A percentile compares a stretch with the other conserved stretches of the same genome.
Conservation (phyloP, 2,888 invertebrate genomes). For the Mimas tiliae region DNA sequence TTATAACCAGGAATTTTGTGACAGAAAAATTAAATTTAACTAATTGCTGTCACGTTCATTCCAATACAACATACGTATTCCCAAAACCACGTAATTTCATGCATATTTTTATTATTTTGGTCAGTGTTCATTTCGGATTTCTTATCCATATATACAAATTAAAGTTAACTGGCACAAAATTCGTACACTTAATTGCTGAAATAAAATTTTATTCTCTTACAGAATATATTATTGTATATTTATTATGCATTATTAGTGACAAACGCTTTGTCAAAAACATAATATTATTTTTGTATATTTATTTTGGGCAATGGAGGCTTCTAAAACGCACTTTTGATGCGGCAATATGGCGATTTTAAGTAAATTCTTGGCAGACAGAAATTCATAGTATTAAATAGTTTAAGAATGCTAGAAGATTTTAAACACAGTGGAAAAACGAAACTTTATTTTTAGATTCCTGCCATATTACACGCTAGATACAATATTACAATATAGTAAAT, state of each 20-base stretch:
- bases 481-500: no score
- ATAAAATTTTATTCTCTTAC: conserved; percentile 28
- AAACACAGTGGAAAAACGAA: not conserved
- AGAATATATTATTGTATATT: conserved; percentile 25
- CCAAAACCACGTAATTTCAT: not conserved
- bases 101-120: conserved; percentile 11
- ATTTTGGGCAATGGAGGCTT: not conserved
- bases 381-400: not conserved
- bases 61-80: no score
- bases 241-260: conserved; percentile 22
- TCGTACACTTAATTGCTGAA: conserved; percentile 50
- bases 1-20: no score
- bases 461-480: not conserved
- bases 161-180: conserved; percentile 80
- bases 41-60: no score
- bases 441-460: not conserved
- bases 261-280: conserved; percentile 29
- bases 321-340: not conserved
- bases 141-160: conserved; percentile 43
- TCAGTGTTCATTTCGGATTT: conserved; percentile 36
- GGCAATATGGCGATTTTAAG: not conserved
- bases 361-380: not conserved
- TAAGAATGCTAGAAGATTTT: not conserved
- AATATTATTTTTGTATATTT: conserved; percentile 22
- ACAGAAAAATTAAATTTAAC: no score